Base-by-base conservation (phyloP, 2,797 vertebrate genomes). In the Propithecus deckenii region DNA sequence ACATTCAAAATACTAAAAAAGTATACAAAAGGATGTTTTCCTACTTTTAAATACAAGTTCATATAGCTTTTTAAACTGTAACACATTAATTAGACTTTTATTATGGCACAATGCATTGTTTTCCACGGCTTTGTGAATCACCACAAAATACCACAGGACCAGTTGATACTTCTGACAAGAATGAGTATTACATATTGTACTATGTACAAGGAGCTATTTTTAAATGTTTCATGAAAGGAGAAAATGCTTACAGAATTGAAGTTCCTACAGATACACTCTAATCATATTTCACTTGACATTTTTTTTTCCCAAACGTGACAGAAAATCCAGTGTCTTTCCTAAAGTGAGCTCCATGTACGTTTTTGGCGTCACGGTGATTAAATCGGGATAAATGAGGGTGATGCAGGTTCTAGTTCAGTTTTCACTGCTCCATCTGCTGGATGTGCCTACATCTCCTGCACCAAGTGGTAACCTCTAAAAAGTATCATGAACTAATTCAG, bases 371-470 rank as follows among this genome's bases (percentile, higher is more conserved):
- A 50, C 59, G 17, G 28, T 84, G 75, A 90, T 86, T 57, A 86
- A 87, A n/a, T n/a, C 12, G 2, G 52, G 38, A 84, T 57, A 35
- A 69, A 78, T 7, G 25, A 84, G 84, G 52, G 81, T 28, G 43
- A 38, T 35, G 76, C 43, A 20, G 88, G 28, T 75, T 67, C 71
- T 23, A 38, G 35, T 10, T 86, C 67, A 72, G 79, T 92, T 97
- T 98, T 96, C 88, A 96, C 46, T 96, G 98, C 98, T 98, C 98
- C 98, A 98, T 98, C 98, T 98, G 97, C 98, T 98, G 98, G 98
- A 98, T 92, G 38, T 35, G 97, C 89, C 72, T 61, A 50, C 93
- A 79, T 87, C 91, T 88, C 52, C 83, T 43, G 86, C 76, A 74
- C 75, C 92, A 41, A 97, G 89, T 46, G 69, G 6, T 46, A 92